A percentile compares a stretch with the other conserved stretches of the same genome.
phyloP scores from a whole-genome alignment of 2,113 vertebrate species.

The Trogon surrucura region DNA sequence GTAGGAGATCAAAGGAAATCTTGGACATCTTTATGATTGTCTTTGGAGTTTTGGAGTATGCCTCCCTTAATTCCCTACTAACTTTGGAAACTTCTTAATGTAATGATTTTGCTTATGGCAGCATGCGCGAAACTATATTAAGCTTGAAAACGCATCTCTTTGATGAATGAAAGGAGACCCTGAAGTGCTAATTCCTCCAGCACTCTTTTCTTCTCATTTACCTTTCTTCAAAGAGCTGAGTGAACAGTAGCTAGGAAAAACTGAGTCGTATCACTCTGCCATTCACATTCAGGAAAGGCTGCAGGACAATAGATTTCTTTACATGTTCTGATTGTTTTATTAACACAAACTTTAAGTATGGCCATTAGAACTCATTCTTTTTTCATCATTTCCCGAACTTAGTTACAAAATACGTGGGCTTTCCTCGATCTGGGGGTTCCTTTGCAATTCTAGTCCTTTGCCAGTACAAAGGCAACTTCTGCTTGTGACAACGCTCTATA shows the following conservation, averaged over 20 bases:
- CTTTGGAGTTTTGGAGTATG: constrained; percentile 1
- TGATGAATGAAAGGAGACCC: constrained; percentile 46
- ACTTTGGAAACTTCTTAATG: constrained; percentile 22
- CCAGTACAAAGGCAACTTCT: neutral
- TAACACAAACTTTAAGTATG: neutral
- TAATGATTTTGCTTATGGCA: constrained; percentile 51
- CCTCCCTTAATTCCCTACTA: constrained; percentile 13
- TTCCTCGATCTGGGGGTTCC: neutral
- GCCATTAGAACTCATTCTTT: neutral
- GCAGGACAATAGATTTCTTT: neutral
- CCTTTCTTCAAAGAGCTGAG: neutral
- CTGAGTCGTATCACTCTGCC: neutral
- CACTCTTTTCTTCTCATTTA: neutral
- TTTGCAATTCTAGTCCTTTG: neutral
- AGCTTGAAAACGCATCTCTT: constrained; percentile 34
- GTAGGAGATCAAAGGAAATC: constrained; percentile 44
- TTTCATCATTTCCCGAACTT: neutral
- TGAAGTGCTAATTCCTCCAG: constrained; percentile 51
- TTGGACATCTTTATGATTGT: neutral
- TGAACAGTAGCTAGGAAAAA: neutral
- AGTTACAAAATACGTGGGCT: neutral
- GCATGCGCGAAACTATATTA: constrained; percentile 20
- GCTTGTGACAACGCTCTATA: neutral
- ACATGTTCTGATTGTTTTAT: neutral
- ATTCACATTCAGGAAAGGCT: neutral